These are phyloP conservation scores for Phalacrocorax brasilianus DNA, from an alignment of 2,113 vertebrate species.

Conservation along the genomic window DNA sequence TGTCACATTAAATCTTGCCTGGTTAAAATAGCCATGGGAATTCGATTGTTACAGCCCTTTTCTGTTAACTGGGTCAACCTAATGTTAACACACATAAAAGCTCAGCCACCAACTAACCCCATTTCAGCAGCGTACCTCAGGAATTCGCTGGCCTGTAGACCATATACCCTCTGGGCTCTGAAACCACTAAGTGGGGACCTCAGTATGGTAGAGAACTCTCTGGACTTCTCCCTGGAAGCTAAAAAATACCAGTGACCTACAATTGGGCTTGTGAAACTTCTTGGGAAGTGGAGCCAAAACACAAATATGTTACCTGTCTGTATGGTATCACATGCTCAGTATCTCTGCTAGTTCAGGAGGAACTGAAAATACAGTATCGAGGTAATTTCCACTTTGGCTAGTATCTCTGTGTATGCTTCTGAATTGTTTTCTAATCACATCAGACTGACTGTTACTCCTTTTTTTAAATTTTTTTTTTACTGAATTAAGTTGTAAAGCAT, in stretches of 20 bases:
- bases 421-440: not conserved
- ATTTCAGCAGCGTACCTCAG: not conserved
- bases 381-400: not conserved
- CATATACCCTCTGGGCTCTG: not conserved
- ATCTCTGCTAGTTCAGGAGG: not conserved
- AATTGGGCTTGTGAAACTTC: not conserved
- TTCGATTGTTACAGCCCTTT: not conserved
- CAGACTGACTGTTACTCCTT: not conserved
- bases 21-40: not conserved
- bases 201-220: not conserved
- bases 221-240: not conserved
- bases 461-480: too few relatives aligned
- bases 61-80: not conserved
- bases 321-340: not conserved
- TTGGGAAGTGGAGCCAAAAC: not conserved
- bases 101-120: not conserved
- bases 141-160: not conserved
- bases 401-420: not conserved
- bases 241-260: not conserved
- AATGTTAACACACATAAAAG: not conserved
- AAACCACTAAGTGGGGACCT: not conserved
- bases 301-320: not conserved
- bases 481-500: not conserved
- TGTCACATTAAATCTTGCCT: not conserved
- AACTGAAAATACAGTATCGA: not conserved